phyloP scores from a whole-genome alignment of 1,140 invertebrate genomes.

The Cydia fagiglandana region DNA sequence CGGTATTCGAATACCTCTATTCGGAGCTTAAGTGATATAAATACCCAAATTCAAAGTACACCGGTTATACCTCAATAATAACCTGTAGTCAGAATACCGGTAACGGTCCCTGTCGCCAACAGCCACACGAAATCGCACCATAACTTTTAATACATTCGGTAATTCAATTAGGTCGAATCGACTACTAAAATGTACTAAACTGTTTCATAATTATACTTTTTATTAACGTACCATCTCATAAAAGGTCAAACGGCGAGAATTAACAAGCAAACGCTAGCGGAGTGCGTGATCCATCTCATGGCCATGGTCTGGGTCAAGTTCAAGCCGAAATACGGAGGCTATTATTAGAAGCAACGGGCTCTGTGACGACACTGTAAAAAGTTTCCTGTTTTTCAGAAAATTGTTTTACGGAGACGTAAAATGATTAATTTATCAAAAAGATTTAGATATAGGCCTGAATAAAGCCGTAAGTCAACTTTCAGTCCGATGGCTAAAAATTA shows the following conservation, averaged over 20 bases:
- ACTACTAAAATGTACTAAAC: not conserved
- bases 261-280: conserved; percentile 8
- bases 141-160: conserved; percentile 1
- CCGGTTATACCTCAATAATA: no score
- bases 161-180: not conserved
- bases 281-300: conserved; percentile 16
- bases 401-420: not conserved
- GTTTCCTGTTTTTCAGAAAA: not conserved
- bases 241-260: conserved; percentile 14
- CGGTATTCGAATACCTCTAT: no score
- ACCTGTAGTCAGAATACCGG: no score
- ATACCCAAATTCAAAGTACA: no score
- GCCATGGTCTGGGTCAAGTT: conserved; percentile 9
- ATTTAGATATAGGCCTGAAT: no score
- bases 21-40: no score
- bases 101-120: no score
- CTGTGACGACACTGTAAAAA: not conserved
- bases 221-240: not conserved
- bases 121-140: not conserved
- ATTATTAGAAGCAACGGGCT: not conserved
- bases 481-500: no score
- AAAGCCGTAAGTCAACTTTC: no score
- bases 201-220: not conserved
- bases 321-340: conserved; percentile 10
- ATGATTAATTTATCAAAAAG: no score